Evolutionary conservation across 2,113 vertebrate species (phyloP), one percentile per base, ranked within the genome.

Genomic region (Burhinus oedicnemus): DNA sequence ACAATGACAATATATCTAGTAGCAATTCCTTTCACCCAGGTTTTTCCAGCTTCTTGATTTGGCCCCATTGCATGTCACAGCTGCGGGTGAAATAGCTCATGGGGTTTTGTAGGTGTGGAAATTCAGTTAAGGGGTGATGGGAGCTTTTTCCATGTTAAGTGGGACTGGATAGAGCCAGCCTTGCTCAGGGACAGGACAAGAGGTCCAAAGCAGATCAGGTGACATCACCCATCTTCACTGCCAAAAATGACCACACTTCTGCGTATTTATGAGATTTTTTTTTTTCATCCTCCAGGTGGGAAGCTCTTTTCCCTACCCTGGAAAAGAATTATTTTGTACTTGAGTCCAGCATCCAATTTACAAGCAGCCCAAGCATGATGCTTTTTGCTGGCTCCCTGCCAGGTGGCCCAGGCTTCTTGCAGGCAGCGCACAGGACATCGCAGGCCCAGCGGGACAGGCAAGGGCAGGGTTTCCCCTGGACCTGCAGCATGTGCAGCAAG

Each of bases 11-110:
- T 45, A n/a, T 14, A 75, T 81, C 45, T 42, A 22, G 45, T 3
- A 69, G 51, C 44, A 61, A 55, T 81, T 87, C 36, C 47, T 51
- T 81, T 68, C 76, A 86, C 29, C 27, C 55, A 64, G 29, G 19
- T 77, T 86, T 88, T 93, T 57, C 78, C 71, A 86, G 71, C 58
- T 65, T 68, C 62, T 84, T 21, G 19, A 29, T 71, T 51, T 71
- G 34, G 36, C 52, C 64, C 36, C 2, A 34, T 38, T 64, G 55
- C 62, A 11, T 16, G 12, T 38, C 27, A 38, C 27, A 49, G 40
- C 64, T 74, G 55, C 74, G 20, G 30, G 42, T 5, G 26, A 51
- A 90, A 81, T 1, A 70, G 13, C 65, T 95, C 47, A 40, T 5
- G 27, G 70, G 51, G 5, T 30, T 91, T 81, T 58, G 8, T 8